Evolutionary conservation across 2,888 invertebrate genomes (phyloP), one percentile per base, ranked within the genome.

Genomic region (Caenorhabditis macrosperma): DNA sequence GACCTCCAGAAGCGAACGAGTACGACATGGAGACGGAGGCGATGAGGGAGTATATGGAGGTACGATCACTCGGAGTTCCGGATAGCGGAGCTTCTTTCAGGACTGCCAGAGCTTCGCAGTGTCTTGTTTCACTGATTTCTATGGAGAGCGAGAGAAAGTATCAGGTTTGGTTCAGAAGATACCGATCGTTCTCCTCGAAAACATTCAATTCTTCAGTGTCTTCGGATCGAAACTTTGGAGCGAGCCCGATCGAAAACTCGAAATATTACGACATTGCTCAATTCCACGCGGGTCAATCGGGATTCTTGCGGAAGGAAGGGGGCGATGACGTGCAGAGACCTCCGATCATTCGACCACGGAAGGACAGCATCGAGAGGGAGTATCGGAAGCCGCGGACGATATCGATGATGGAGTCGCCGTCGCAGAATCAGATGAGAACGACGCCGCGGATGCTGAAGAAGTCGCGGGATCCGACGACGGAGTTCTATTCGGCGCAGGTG

Each of bases 371-470:
- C 10, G 79, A 75, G 12, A 48, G 60, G 7, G 71, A 78, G 1
- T 33, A 44, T 2, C 26, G 72, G 24, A 66, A 69, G 17, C 64
- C 74, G 2, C 48, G 76, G 15, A 63, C 48, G 17, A 30, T 76
- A 7, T 46, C 74, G 12, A 30, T 59, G 35, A 30, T 63, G n/a
- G 76, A 77, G n/a, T 48, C 72, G 17, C 74, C 75, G 5, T 78
- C 80, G 5, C 71, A 72, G 26, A 83, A 80, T 55, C 82, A 80
- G 41, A 78, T 81, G 54, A 24, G 84, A 9, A 80, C 80, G 15
- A 85, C 84, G 1, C 84, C 84, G 15, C 26, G 84, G 30, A 84
- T 81, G 78, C 35, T 84, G 22, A 84, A 83, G 35, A 85, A 83
- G 48, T 72, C 75, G 30, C 60, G 82, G 17, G 84, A 83, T 38